Percentiles rank a stretch among this genome's conserved stretches.
These are phyloP conservation scores for Tachina fera DNA, from an alignment of 2,888 invertebrate species.

Conservation along the genomic window DNA sequence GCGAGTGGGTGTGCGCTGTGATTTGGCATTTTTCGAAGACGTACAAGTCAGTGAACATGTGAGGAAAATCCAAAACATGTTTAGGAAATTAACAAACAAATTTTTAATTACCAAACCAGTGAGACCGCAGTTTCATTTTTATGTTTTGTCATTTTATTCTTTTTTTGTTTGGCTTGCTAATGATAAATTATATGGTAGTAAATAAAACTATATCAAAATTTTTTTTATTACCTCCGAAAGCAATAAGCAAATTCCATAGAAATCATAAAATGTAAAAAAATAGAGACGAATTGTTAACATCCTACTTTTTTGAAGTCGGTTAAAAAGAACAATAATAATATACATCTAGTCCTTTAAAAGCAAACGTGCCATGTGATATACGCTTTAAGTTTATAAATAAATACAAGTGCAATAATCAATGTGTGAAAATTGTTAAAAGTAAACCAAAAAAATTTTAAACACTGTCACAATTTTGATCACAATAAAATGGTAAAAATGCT, in stretches of 20 bases:
- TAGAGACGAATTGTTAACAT: too few relatives aligned
- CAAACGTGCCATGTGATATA: slow-evolving; percentile 6
- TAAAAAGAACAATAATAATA: neutral
- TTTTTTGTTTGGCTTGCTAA: neutral
- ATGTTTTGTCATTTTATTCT: neutral
- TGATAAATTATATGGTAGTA: neutral
- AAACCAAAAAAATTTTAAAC: slow-evolving; percentile 6
- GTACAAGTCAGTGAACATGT: neutral
- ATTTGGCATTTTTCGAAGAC: slow-evolving; percentile 3
- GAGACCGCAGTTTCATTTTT: neutral
- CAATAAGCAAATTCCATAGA: slow-evolving; percentile 47
- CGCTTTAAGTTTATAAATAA: neutral
- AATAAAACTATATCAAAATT: neutral
- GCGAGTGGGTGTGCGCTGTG: slow-evolving; percentile 26
- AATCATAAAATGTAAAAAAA: too few relatives aligned
- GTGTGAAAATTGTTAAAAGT: slow-evolving; percentile 34
- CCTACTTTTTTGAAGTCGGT: too few relatives aligned
- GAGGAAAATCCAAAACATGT: slow-evolving; percentile 14
- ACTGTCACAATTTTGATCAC: slow-evolving; percentile 29
- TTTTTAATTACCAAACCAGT: neutral
- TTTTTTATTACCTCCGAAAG: neutral
- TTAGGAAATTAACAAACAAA: neutral
- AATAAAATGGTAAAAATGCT: slow-evolving; percentile 84
- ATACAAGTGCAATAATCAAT: neutral
- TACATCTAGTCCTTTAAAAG: slow-evolving; percentile 12